Evolutionary conservation across 1,140 invertebrate species (phyloP), one percentile per base, ranked within the genome.

Genomic region (Ostrea edulis): DNA sequence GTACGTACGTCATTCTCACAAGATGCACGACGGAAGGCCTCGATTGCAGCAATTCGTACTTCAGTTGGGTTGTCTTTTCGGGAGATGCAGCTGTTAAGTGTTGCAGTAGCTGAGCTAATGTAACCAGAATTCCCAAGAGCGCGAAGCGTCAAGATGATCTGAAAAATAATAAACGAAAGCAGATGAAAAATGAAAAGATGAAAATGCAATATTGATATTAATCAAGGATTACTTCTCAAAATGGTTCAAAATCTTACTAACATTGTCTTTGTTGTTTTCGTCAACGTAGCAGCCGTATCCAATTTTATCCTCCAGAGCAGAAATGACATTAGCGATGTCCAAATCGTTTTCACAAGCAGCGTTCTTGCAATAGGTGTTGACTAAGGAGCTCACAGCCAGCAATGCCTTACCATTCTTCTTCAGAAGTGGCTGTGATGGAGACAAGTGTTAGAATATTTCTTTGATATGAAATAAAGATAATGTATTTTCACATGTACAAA

Each of bases 61-160:
- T 97, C 96, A 65, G 96, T 96, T 71, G 96, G 95, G 0, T 97
- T 96, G n/a, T 95, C 95, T 85, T 96, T 96, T 89, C 97, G 96
- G 2, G 95, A 53, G 20, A 52, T 82, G 52, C 44, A 53, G 51
- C 44, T 82, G 44, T 82, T 82, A 20, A 82, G 17, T 29, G 52
- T 82, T 52, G 96, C 94, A 11, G 95, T 95, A 71, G 97, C 96
- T 68, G 90, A 88, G 17, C 96, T 96, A 12, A 98, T 94, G 86
- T 96, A 96, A 12, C 98, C 98, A 90, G 98, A 97, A 93, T 99
- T 99, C 35, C 97, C 97, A 44, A 98, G 94, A 4, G 98, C 97
- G 95, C 98, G 98, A 11, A 99, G 95, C 9, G 97, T 96, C 65
- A 91, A n/a, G 3, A 93, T 68, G 9, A 91, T 88, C 93, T 93